Evolutionary conservation across 1,140 invertebrate genomes (phyloP), one percentile per base, ranked within the genome.

Genomic region (Pseudomyrmex pallidus): DNA sequence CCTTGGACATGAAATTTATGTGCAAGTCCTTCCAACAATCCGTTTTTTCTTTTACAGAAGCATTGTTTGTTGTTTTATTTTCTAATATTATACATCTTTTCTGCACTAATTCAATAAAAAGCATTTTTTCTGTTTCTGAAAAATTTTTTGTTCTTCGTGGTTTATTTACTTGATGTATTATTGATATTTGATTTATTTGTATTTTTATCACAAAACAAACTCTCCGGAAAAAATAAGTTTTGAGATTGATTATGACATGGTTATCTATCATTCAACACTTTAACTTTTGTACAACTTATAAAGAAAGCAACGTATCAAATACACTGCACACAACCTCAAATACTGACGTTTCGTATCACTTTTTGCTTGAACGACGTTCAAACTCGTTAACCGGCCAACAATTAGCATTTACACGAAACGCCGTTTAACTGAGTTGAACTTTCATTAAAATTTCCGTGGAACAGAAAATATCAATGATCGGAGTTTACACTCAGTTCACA

Each of bases 1-100:
- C 63, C 1, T 17, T 66, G 3, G 17, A 48, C 64, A 67, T 50
- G 9, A 66, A 66, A 4, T 66, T 48, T 4, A 66, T 20, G 46
- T 7, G 35, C 44, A 66, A 66, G 3, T 66, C 3, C n/a, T 66
- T 10, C 63, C 63, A 66, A 66, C 63, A 66, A 66, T 66, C 63
- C 20, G 48, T n/a, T 20, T 66, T 66, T 66, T 66, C 63, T 66
- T 66, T 66, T 10, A 66, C 10, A 66, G 44, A 66, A 66, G 44
- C n/a, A 17, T 9, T 48, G 10, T 66, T 66, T 66, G 63, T 48
- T 12, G 35, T 20, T 66, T 66, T 66, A 66, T 66, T 48, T 66
- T 66, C 63, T 48, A 48, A 48, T 46, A 64, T 46, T 46, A 20
- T 64, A 48, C 35, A 12, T 46, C 9, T 64, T 46, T 66, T n/a